Conservation (phyloP, 2,888 invertebrate genomes). For the Dolichopus griseipennis region DNA sequence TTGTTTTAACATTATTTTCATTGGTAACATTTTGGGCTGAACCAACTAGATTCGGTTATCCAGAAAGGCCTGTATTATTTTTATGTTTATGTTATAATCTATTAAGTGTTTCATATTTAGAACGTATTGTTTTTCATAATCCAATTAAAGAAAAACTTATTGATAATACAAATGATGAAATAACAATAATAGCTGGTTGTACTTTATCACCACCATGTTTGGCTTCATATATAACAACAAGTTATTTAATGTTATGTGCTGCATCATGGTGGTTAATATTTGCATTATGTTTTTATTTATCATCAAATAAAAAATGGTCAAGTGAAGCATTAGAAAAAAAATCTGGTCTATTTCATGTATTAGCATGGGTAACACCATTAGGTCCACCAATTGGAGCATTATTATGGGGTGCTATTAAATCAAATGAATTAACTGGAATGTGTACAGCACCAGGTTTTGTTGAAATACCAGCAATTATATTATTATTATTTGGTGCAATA, state of each 20-base stretch:
- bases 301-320: slow-evolving; percentile 87
- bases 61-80: slow-evolving; percentile 85
- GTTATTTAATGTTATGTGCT: slow-evolving; percentile 71
- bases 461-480: slow-evolving; percentile 36
- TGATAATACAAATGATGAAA: slow-evolving; percentile 40
- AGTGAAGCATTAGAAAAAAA: slow-evolving; percentile 83
- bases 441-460: slow-evolving; percentile 55
- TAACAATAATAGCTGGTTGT: slow-evolving; percentile 34
- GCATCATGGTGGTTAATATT: slow-evolving; percentile 83
- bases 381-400: slow-evolving; percentile 76
- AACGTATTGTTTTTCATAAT: slow-evolving; percentile 52
- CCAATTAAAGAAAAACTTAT: slow-evolving; percentile 32
- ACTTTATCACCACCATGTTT: slow-evolving; percentile 54
- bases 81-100: slow-evolving; percentile 79
- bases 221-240: slow-evolving; percentile 63
- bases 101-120: slow-evolving; percentile 64
- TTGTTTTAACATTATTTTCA: slow-evolving; percentile 74
- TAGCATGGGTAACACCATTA: slow-evolving; percentile 81
- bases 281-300: slow-evolving; percentile 81
- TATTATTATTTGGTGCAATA: slow-evolving; percentile 35
- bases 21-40: slow-evolving; percentile 82
- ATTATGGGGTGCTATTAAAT: slow-evolving; percentile 67
- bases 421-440: slow-evolving; percentile 71
- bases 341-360: slow-evolving; percentile 74
- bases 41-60: slow-evolving; percentile 81